Evolutionary conservation across 2,888 invertebrate genomes (phyloP), one percentile per base, ranked within the genome.

Genomic region (Deladenus siricidicola): DNA sequence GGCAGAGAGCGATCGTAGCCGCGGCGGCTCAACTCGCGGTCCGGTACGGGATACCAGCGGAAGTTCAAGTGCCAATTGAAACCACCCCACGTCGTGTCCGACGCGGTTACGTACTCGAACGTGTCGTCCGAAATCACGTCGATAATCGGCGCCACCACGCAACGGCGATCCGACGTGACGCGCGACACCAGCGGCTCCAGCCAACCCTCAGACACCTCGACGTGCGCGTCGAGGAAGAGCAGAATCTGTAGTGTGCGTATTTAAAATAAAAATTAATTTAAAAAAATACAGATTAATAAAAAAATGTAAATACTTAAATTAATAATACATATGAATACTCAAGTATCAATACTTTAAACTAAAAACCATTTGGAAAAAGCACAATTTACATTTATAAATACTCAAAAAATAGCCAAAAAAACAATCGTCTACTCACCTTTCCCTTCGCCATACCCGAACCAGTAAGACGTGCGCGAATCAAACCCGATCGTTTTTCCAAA

Each of bases 51-150:
- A 82, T 98, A 98, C 79, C 79, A 79, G 83, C 96, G 86, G 83
- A 98, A 98, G 83, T 96, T 96, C 56, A 98, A 85, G 82, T 94
- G 94, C 96, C 96, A 96, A 83, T 96, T 98, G 83, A 98, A 98
- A 26, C 96, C 96, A 10, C 51, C 53, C 94, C 96, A 98, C 0
- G 96, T 98, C 87, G 93, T 92, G 80, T 98, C 96, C 1, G 93
- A 93, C 0, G 96, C 96, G 54, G 93, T 89, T 66, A 96, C 90
- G 83, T 98, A 98, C 82, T 96, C 94, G 82, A 98, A 98, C 3
- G 91, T 91, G 75, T 96, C 94, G 81, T 98, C 96, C 50, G 91
- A 92, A 77, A 96, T 96, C 62, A 96, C 96, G 81, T 96, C 96
- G 75, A 96, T 96, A 72, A 96, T 93, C 10, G 96, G 96, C 80